phyloP scores from a whole-genome alignment of 2,113 vertebrate species.

The Herpailurus yagouaroundi region DNA sequence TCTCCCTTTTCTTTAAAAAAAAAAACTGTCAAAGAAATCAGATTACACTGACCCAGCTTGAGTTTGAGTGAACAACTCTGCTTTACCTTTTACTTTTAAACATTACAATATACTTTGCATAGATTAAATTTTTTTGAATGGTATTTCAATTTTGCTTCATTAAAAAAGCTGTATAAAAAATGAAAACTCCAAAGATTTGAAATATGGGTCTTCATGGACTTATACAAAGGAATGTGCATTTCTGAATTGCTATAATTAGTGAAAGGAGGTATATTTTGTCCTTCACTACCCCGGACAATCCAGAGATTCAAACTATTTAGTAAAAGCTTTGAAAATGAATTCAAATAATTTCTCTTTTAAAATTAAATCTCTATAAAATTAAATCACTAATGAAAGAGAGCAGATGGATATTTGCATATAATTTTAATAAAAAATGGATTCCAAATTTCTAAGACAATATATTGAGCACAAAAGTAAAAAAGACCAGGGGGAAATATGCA shows the following conservation, averaged over 20 bases:
- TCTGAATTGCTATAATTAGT: background rate
- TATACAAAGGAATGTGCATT: background rate
- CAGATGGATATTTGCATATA: conserved; percentile 67
- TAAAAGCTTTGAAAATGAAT: conserved; percentile 36
- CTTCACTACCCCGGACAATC: conserved; percentile 7
- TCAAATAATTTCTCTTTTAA: conserved; percentile 47
- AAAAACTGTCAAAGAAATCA: background rate
- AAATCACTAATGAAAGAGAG: conserved; percentile 37
- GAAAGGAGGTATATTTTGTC: background rate
- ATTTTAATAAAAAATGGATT: conserved; percentile 64
- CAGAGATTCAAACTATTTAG: conserved; percentile 9
- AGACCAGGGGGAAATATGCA: background rate
- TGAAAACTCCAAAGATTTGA: background rate
- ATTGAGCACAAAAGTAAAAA: conserved; percentile 42
- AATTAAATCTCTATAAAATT: conserved; percentile 32
- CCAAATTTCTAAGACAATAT: conserved; percentile 35
- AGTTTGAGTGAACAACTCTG: background rate
- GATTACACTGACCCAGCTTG: background rate
- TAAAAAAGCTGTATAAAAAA: background rate
- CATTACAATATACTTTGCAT: background rate
- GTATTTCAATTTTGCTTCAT: background rate
- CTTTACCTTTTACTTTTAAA: background rate
- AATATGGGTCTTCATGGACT: background rate
- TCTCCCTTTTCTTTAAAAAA: background rate
- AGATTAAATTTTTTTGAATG: background rate